phyloP scores from a whole-genome alignment of 2,797 vertebrate species.

The Lagorchestes hirsutus region DNA sequence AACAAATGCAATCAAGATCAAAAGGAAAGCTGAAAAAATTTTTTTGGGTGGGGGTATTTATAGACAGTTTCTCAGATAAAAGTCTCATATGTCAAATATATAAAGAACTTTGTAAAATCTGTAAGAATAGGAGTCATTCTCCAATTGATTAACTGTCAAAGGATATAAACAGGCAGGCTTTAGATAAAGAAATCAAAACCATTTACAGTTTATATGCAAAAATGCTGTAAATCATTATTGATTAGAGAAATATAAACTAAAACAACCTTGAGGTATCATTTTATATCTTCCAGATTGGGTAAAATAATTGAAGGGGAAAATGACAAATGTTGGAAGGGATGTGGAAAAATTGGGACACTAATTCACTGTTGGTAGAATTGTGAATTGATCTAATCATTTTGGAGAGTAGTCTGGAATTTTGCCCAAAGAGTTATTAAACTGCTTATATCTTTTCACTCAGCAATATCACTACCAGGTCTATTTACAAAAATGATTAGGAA shows the following conservation, averaged over 20 bases:
- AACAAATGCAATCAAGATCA: neutral
- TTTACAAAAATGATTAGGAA: neutral
- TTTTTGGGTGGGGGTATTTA: neutral
- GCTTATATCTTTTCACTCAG: neutral
- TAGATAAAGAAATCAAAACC: neutral
- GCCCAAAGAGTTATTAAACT: neutral
- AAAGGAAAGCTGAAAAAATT: neutral
- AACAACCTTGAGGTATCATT: neutral
- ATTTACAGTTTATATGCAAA: neutral
- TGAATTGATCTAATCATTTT: neutral
- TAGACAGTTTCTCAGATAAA: neutral
- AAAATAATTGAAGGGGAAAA: neutral
- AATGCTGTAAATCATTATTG: neutral
- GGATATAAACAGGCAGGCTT: neutral
- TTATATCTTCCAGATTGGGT: neutral
- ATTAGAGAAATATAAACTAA: neutral
- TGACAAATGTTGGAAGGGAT: neutral
- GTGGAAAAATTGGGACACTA: neutral
- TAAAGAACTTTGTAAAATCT: too few species aligned
- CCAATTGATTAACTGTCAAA: neutral
- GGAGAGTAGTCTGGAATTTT: neutral
- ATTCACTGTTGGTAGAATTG: neutral
- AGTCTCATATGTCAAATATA: neutral
- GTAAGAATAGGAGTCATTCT: neutral
- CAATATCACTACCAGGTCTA: neutral